Percentiles rank a stretch among this genome's conserved stretches.
These are phyloP conservation scores for Leucoptera coffeella DNA, from an alignment of 2,888 invertebrate genomes.

Conservation along the genomic window DNA sequence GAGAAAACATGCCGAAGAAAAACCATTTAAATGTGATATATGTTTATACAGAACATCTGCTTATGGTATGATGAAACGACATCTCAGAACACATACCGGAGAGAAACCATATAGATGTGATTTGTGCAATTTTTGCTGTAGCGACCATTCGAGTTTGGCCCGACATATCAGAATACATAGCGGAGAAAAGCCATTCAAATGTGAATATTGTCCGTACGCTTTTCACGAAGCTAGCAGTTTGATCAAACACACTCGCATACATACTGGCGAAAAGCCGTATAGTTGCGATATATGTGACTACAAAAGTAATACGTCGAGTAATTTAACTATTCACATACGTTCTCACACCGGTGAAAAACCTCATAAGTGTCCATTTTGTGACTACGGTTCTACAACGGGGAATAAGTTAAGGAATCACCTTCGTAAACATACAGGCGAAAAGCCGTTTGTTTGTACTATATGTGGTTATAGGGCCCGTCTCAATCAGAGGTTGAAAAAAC, in stretches of 20 bases:
- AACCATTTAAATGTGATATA: background rate
- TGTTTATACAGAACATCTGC: too few relatives aligned
- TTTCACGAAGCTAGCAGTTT: slow-evolving; percentile 88
- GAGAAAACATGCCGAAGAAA: background rate
- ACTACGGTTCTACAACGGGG: too few relatives aligned
- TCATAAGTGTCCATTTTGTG: too few relatives aligned
- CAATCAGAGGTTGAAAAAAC: too few relatives aligned
- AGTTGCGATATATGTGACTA: slow-evolving; percentile 83
- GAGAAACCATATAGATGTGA: slow-evolving; percentile 2
- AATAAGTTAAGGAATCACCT: too few relatives aligned
- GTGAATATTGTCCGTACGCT: slow-evolving; percentile 89
- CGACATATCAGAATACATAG: slow-evolving; percentile 55
- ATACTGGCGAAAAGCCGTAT: slow-evolving; percentile 92
- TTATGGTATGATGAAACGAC: background rate
- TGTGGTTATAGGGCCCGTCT: too few relatives aligned
- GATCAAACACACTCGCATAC: slow-evolving; percentile 91
- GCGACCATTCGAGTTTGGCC: background rate
- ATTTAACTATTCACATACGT: too few relatives aligned
- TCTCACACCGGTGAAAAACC: too few relatives aligned
- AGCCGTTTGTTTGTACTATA: too few relatives aligned
- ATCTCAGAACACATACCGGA: background rate
- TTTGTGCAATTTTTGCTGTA: background rate
- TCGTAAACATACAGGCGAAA: too few relatives aligned
- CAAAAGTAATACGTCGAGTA: too few relatives aligned
- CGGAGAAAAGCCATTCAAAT: slow-evolving; percentile 94